phyloP scores from a whole-genome alignment of 1,140 invertebrate species.

The Helicoverpa zea region DNA sequence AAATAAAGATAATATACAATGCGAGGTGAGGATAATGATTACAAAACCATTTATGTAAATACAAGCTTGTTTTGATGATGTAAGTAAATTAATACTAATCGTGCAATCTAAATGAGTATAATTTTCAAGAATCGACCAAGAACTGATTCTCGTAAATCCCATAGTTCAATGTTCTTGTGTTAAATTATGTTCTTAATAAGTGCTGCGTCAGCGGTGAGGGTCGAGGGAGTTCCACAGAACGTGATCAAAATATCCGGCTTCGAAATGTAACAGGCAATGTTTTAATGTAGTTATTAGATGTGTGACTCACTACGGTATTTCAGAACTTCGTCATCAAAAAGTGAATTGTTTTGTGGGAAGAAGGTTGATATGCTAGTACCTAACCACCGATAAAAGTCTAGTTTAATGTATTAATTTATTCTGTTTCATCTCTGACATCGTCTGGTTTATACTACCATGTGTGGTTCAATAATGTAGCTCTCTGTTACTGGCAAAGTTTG shows the following conservation, averaged over 20 bases:
- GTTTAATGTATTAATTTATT: background rate
- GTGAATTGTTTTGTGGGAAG: background rate
- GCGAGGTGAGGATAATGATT: no score
- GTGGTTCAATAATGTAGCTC: no score
- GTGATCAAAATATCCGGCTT: constrained; percentile 40
- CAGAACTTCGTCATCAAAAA: constrained; percentile 18
- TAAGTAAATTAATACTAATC: constrained; percentile 3
- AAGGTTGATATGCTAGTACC: background rate
- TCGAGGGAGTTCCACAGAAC: background rate
- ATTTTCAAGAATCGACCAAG: constrained; percentile 2
- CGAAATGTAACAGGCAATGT: constrained; percentile 9
- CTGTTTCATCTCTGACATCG: background rate
- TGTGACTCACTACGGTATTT: constrained; percentile 25
- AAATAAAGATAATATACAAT: no score
- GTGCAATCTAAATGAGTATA: background rate
- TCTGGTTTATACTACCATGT: no score
- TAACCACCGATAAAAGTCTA: background rate
- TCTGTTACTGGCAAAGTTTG: no score
- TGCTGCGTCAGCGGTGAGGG: background rate
- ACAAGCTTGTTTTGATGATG: background rate
- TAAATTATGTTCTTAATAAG: background rate
- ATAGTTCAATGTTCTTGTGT: constrained; percentile 16
- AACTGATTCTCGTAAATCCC: background rate
- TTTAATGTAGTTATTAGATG: constrained; percentile 27
- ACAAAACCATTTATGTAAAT: no score